Evolutionary conservation across 2,113 vertebrate genomes (phyloP), one percentile per base, ranked within the genome.

Genomic region (Procavia capensis): DNA sequence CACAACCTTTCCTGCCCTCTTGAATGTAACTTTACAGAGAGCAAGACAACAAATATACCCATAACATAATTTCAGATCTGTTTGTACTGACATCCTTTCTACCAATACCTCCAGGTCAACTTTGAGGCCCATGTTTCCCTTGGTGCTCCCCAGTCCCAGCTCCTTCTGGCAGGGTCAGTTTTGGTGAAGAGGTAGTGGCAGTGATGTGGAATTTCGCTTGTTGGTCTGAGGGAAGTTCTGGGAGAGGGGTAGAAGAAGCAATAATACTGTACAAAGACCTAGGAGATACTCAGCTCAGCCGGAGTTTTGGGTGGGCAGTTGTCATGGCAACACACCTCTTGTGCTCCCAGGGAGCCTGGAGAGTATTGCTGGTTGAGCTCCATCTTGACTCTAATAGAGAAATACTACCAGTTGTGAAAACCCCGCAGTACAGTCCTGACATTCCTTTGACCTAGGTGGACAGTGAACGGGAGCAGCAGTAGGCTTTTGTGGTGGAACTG

Each of bases 311-410:
- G 16, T 36, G 13, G 54, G 16, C 2, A 8, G 9, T 36, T 88
- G 78, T 19, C 45, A 13, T 2, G 36, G 74, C 86, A 34, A 3
- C 50, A 36, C 39, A 0, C 29, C 27, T 70, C 11, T 29, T 20
- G 76, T 6, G 3, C 43, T 34, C 25, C 11, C 0, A 0, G 17
- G 41, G 50, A 27, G 2, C 78, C 9, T 0, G 1, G 3, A 64
- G 34, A 0, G 10, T n/a, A 36, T 50, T 72, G 17, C 29, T 5
- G 20, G 31, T 27, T 39, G 43, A 9, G 6, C 39, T 45, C 11
- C 31, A 8, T 24, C n/a, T 29, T 78, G 66, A 39, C 3, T 9
- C 2, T 10, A 5, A 3, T 36, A 36, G 57, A 80, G 89, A 84
- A 31, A 39, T 16, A 50, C 17, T 2, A 3, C 66, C 36, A 27